A percentile compares a stretch with the other conserved stretches of the same genome.
Conservation (phyloP, 37 sponge, comb jelly and placozoan species). For the Geodia barretti region DNA sequence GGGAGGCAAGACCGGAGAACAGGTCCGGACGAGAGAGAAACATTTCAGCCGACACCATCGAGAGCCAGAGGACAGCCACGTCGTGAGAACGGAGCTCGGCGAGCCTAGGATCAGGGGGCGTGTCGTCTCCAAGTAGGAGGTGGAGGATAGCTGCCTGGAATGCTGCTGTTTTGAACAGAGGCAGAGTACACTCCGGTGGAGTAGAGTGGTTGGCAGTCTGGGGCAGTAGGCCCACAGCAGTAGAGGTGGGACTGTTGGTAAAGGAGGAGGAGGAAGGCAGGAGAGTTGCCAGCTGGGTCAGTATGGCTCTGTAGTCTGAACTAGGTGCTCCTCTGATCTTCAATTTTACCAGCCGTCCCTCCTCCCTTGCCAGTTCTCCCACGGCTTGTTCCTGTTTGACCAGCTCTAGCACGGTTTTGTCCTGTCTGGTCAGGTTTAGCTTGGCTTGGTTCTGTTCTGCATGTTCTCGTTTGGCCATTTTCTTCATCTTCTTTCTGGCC, state of each 20-base stretch:
- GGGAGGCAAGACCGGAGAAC: conserved; percentile 23
- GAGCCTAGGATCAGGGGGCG: too few species aligned
- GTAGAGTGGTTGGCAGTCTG: neutral
- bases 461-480: neutral
- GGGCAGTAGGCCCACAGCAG: neutral
- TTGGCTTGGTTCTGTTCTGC: neutral
- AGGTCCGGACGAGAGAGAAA: neutral
- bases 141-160: conserved; percentile 9
- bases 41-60: conserved; percentile 47
- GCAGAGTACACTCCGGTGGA: neutral
- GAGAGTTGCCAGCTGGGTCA: neutral
- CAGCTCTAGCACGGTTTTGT: neutral
- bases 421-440: neutral
- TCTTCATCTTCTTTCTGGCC: conserved; percentile 2
- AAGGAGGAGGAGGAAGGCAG: neutral
- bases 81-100: neutral
- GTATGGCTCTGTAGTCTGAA: neutral
- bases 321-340: too few species aligned
- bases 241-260: neutral
- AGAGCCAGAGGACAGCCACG: conserved; percentile 64
- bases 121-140: neutral
- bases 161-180: neutral
- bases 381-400: neutral
- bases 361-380: neutral
- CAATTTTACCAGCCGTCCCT: too few species aligned